Evolutionary conservation across 2,113 vertebrate genomes (phyloP).

Genomic region (Notechis scutatus): DNA sequence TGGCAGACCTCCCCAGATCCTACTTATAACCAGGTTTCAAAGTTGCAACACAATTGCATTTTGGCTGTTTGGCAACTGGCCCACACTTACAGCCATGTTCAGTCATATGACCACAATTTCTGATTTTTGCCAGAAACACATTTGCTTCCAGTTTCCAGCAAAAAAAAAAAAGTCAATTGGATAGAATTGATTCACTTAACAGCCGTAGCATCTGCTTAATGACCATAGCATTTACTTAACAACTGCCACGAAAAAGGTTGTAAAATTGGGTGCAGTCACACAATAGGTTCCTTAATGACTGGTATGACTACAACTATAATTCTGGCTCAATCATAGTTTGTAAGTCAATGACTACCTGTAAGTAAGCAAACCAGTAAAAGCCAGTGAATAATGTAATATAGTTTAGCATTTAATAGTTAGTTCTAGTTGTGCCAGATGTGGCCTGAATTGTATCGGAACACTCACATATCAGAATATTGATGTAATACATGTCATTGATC

Average conservation of each 20-base stretch:
- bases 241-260: not conserved
- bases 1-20: not conserved
- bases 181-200: not conserved
- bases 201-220: not conserved
- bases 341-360: not conserved
- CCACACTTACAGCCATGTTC: not conserved
- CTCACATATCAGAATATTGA: constrained; percentile 36
- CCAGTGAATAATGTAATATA: not conserved
- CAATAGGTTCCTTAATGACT: not conserved
- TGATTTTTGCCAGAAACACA: not conserved
- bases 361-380: not conserved
- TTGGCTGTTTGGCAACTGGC: not conserved
- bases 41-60: not conserved
- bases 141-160: not conserved
- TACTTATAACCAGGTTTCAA: not conserved
- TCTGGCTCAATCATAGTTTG: not conserved
- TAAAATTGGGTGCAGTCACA: not conserved
- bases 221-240: not conserved
- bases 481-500: constrained; percentile 55
- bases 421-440: not conserved
- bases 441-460: not conserved
- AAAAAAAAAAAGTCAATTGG: not conserved
- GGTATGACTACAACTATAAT: not conserved
- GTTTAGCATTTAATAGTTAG: not conserved
- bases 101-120: not conserved